Evolutionary conservation across 2,888 invertebrate species (phyloP), one percentile per base, ranked within the genome.

Genomic region (Microdon myrmicae): DNA sequence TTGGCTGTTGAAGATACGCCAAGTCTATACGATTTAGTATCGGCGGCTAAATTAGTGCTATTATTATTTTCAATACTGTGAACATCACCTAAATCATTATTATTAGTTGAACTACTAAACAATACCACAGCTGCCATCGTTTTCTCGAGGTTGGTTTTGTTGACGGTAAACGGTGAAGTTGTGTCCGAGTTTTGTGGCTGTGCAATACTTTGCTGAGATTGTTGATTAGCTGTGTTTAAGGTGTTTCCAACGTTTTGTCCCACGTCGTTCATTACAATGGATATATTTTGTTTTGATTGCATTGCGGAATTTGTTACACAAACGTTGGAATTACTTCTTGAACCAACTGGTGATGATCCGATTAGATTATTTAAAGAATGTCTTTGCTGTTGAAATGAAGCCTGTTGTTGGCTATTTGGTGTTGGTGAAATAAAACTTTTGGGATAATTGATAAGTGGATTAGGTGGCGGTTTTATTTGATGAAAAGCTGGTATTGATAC

Each of bases 301-400:
- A 45, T 51, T 4, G 49, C 13, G 4, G 49, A 14, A 16, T 17
- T 51, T 5, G 17, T 25, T 25, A 23, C 28, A 23, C 53, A 26
- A 14, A 38, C 22, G 10, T 58, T 58, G 8, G 44, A 41, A 28
- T 25, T 35, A 32, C 74, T 72, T 2, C 73, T 75, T 60, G 78
- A 77, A 22, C 75, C n/a, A n/a, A n/a, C 76, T 0, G 76, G 73
- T 47, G 77, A 68, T 3, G 78, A 74, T 28, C 77, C 71, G 60
- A 77, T 78, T 32, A 79, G 68, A 70, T 78, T 80, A 51, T 76
- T 80, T 1, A 80, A 66, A n/a, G 79, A 79, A 12, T 79, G 75
- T 20, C 77, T 71, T 68, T 76, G 75, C 12, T 66, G 67, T 14
- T 49, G 64, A 20, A 67, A 55, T 7, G 49, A 38, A 13, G 22